Evolutionary conservation across 2,113 vertebrate genomes (phyloP).

Genomic region (Copsychus sechellarum): DNA sequence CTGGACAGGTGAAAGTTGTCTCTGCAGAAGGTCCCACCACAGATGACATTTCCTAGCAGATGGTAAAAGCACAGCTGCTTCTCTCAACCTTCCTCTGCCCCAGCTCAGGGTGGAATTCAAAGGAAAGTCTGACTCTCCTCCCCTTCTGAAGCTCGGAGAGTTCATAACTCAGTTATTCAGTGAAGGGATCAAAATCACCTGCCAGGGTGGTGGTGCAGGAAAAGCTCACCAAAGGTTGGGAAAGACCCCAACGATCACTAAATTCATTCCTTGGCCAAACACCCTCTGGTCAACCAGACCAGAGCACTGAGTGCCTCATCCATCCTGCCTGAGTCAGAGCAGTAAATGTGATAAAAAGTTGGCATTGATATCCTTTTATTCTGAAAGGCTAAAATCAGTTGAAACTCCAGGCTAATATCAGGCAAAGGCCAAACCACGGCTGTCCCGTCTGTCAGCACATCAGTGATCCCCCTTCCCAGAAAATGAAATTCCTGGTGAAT

Average conservation of each 20-base stretch:
- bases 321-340: background rate
- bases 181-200: background rate
- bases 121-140: background rate
- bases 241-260: background rate
- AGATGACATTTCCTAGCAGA: background rate
- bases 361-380: background rate
- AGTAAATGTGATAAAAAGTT: accelerated
- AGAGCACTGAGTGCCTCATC: background rate
- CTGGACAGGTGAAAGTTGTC: background rate
- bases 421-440: background rate
- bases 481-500: background rate
- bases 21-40: background rate
- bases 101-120: background rate
- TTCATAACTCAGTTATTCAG: background rate
- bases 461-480: background rate
- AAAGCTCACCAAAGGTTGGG: background rate
- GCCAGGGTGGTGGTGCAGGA: background rate
- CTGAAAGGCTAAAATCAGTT: background rate
- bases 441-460: background rate
- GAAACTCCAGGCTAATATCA: background rate
- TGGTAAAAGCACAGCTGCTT: background rate
- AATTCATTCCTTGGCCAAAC: background rate
- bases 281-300: background rate
- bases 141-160: background rate
- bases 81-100: background rate